Base-by-base conservation (phyloP, 2,888 invertebrate species). In the Erebia epiphron region DNA sequence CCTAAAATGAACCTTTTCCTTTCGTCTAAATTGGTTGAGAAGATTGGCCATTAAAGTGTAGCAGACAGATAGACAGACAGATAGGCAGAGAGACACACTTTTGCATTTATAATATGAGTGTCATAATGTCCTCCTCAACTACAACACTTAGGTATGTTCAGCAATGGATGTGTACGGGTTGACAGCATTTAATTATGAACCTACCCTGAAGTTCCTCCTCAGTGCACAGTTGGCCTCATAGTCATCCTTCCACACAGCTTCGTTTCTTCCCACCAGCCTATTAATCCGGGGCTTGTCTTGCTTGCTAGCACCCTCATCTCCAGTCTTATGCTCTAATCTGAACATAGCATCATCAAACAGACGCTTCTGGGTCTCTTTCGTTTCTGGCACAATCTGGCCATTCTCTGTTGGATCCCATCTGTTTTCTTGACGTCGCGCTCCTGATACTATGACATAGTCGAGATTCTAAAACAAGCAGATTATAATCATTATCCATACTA, bases 261-360 rank as follows among this genome's bases (percentile, higher is more conserved):
- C 97, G 81, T 98, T 97, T 69, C 96, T 93, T 35, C 96, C 95
- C 76, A 97, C 96, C 4, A 99, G 93, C 77, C 95, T 94, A 11
- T 96, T 96, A 0, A 99, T 89, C 13, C 95, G 88, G 0, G 97
- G 97, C 77, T 96, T 96, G 0, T 96, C 94, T 73, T 94, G 94
- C 78, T 96, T 96, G 0, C 96, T 96, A 16, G 94, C 91, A 78
- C 94, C 95, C 72, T 94, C 94, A 88, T 99, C 99, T 65, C 96
- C 96, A 0, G 95, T 95, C 66, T 97, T 97, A 88, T 99, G 99
- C 84, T 99, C 99, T 76, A 99, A 91, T 85, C 97, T 98, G 86
- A 97, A 99, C 99, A 99, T 99, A 8, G 99, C 97, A 95, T 99
- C 99, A 79, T 98, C 98, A 79, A 97, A 98, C 71, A 99, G 90